Evolutionary conservation across 2,888 invertebrate genomes (phyloP).

Genomic region (Diabrotica balteata): DNA sequence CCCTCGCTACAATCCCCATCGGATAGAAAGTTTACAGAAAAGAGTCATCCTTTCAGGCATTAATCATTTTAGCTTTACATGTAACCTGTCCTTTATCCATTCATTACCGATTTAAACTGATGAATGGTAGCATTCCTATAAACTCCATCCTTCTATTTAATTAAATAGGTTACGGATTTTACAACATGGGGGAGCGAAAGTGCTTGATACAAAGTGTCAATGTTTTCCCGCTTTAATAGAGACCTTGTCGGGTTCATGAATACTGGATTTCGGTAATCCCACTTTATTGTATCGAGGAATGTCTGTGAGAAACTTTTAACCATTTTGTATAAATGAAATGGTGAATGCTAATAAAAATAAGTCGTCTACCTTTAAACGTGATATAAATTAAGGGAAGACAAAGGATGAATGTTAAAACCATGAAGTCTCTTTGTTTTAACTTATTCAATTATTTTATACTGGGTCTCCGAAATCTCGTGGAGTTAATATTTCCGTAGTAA

Average conservation of each 20-base stretch:
- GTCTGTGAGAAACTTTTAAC: too few species aligned
- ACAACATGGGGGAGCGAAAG: constrained; percentile 1
- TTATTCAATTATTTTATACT: too few species aligned
- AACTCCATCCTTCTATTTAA: constrained; percentile 33
- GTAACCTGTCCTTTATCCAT: constrained; percentile 35
- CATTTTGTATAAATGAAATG: too few species aligned
- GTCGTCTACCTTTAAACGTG: too few species aligned
- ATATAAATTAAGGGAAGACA: too few species aligned
- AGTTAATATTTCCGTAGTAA: too few species aligned
- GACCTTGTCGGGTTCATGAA: not conserved
- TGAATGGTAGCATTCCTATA: constrained; percentile 32
- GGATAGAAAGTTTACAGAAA: constrained; percentile 10
- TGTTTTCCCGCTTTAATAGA: constrained; percentile 11
- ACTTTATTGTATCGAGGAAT: not conserved
- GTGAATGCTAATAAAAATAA: too few species aligned
- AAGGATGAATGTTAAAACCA: too few species aligned
- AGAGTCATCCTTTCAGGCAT: constrained; percentile 14
- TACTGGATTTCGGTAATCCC: constrained; percentile 5
- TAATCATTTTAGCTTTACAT: constrained; percentile 27
- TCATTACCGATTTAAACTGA: constrained; percentile 36
- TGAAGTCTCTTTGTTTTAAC: too few species aligned
- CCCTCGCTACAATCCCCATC: not conserved
- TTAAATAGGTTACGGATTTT: constrained; percentile 24
- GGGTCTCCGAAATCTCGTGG: too few species aligned
- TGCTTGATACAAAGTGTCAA: constrained; percentile 1